A percentile compares a stretch with the other conserved stretches of the same genome.
Conservation (phyloP, 1,140 invertebrate species). For the Halictus rubicundus region DNA sequence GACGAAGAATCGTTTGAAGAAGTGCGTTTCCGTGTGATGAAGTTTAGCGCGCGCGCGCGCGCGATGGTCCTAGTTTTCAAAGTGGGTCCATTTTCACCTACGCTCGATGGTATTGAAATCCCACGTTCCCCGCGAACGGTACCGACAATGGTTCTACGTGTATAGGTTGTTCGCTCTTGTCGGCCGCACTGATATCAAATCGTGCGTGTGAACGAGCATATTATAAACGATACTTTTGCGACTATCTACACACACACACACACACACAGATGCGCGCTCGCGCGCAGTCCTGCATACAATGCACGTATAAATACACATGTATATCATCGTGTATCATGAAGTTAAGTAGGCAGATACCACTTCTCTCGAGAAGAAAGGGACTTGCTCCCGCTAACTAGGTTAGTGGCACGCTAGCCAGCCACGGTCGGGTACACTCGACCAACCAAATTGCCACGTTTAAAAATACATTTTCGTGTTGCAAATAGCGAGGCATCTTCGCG, state of each 20-base stretch:
- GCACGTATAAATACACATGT: neutral
- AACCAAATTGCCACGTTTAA: conserved; percentile 75
- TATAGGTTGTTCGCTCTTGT: neutral
- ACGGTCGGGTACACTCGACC: conserved; percentile 73
- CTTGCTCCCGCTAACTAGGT: conserved; percentile 78
- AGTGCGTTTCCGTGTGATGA: too few species aligned
- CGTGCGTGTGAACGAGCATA: neutral
- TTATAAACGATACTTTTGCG: neutral
- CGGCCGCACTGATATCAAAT: neutral
- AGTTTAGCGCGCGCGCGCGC: too few species aligned
- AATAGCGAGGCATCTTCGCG: conserved; percentile 16
- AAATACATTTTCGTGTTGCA: conserved; percentile 70
- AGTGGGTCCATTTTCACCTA: neutral
- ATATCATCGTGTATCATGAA: conserved; percentile 28
- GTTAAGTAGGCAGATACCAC: conserved; percentile 62
- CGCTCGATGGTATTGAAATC: neutral
- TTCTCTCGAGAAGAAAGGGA: conserved; percentile 74
- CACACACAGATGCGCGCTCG: too few species aligned
- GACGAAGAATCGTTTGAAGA: too few species aligned
- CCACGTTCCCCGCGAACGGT: neutral
- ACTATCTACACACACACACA: neutral
- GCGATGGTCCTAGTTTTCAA: neutral
- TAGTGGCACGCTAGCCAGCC: conserved; percentile 77
- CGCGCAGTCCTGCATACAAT: neutral
- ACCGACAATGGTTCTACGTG: neutral